A percentile compares a stretch with the other conserved stretches of the same genome.
Evolutionary conservation across 2,888 invertebrate genomes (phyloP).

Genomic region (Salticus scenicus): DNA sequence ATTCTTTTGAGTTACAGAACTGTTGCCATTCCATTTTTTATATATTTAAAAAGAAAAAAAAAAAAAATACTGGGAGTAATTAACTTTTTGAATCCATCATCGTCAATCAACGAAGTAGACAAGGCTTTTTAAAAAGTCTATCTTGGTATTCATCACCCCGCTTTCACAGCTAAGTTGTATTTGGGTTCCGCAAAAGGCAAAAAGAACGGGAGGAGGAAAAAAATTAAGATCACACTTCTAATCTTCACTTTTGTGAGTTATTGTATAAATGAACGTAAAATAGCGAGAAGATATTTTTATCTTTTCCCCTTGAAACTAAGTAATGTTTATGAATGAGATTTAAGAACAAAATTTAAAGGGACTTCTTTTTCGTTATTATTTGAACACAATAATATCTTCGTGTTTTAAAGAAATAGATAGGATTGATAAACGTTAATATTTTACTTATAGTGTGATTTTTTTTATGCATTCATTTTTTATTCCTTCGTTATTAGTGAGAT

Average conservation of each 20-base stretch:
- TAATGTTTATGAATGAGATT: background rate
- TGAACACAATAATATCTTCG: background rate
- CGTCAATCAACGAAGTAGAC: constrained; percentile 53
- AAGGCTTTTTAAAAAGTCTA: constrained; percentile 46
- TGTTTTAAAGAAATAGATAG: no score
- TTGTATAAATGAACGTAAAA: constrained; percentile 24
- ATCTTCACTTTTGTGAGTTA: constrained; percentile 37
- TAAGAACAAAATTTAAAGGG: background rate
- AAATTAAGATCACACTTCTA: constrained; percentile 16
- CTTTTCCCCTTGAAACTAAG: background rate
- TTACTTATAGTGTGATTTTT: no score
- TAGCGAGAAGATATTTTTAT: no score
- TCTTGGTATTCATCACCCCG: constrained; percentile 34
- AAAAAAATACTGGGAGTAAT: constrained; percentile 49
- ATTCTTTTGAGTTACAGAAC: constrained; percentile 28
- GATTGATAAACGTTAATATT: no score
- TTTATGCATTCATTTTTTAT: no score
- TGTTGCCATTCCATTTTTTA: constrained; percentile 29
- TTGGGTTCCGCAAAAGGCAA: background rate
- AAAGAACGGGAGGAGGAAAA: background rate
- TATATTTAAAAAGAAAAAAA: no score
- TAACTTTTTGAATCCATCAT: constrained; percentile 62
- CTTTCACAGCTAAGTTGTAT: constrained; percentile 50
- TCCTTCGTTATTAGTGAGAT: no score
- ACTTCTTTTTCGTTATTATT: background rate